phyloP scores from a whole-genome alignment of 2,888 invertebrate genomes.

The Erebia aethiops region DNA sequence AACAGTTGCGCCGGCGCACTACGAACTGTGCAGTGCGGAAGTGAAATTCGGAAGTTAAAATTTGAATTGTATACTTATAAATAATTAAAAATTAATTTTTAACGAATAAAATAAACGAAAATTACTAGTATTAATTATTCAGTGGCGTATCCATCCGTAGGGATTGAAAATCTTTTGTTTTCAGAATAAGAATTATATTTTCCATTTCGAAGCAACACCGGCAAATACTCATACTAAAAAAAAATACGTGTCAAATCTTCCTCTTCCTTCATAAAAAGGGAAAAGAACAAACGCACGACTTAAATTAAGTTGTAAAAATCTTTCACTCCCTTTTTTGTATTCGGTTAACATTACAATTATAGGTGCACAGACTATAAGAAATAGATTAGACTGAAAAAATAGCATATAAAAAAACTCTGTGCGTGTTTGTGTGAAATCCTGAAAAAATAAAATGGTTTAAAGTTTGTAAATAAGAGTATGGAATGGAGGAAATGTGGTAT shows the following conservation, averaged over 20 bases:
- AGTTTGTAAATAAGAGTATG: not conserved
- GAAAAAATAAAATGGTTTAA: not conserved
- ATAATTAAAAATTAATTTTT: not conserved
- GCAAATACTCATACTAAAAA: no score
- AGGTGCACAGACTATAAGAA: not conserved
- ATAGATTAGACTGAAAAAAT: not conserved
- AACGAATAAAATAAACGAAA: no score
- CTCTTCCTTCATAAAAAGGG: no score
- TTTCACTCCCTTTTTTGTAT: not conserved
- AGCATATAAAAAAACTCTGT: not conserved
- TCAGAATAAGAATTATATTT: no score
- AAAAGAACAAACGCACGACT: no score
- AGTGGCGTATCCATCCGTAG: no score
- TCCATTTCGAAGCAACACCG: no score
- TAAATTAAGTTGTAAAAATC: no score
- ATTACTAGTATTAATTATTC: no score
- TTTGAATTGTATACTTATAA: not conserved
- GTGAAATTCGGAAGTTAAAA: slow-evolving; percentile 2
- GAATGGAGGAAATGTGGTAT: not conserved
- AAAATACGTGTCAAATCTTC: no score
- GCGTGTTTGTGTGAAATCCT: not conserved
- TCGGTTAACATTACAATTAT: not conserved
- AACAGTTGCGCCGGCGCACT: slow-evolving; percentile 3
- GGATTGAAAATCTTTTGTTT: no score
- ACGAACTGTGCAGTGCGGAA: not conserved